Evolutionary conservation across 2,888 invertebrate genomes (phyloP).

Genomic region (Brachyptera risi): DNA sequence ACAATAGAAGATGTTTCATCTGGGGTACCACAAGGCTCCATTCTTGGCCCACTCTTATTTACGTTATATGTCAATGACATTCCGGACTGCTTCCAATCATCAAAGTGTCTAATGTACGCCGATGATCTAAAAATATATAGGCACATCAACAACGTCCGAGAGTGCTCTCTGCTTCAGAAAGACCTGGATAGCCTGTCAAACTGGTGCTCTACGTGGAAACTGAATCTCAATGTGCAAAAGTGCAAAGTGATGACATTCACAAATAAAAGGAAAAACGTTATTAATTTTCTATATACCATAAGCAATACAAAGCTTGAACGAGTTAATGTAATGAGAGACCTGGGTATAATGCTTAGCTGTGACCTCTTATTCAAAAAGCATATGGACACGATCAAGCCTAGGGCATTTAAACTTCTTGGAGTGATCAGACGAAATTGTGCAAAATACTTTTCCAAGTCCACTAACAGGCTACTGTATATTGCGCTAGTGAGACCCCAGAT

Average conservation of each 20-base stretch:
- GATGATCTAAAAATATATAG: conserved; percentile 7
- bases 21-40: conserved; percentile 10
- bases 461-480: neutral
- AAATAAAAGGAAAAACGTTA: conserved; percentile 1
- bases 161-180: neutral
- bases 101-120: conserved; percentile 12
- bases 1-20: neutral
- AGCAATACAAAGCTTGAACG: neutral
- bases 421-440: neutral
- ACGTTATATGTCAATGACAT: conserved; percentile 9
- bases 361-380: neutral
- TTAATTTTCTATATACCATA: neutral
- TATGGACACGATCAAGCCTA: neutral
- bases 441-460: neutral
- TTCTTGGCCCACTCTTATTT: conserved; percentile 1
- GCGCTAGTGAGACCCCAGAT: conserved; percentile 6
- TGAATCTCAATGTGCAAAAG: neutral
- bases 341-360: neutral
- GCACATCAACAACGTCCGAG: neutral
- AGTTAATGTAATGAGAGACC: neutral
- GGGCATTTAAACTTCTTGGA: neutral
- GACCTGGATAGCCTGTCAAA: neutral
- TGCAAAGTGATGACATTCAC: conserved; percentile 4
- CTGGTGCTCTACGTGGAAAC: conserved; percentile 5
- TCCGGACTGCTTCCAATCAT: neutral